Conservation (phyloP, 2,113 vertebrate species). For the Lampris incognitus region DNA sequence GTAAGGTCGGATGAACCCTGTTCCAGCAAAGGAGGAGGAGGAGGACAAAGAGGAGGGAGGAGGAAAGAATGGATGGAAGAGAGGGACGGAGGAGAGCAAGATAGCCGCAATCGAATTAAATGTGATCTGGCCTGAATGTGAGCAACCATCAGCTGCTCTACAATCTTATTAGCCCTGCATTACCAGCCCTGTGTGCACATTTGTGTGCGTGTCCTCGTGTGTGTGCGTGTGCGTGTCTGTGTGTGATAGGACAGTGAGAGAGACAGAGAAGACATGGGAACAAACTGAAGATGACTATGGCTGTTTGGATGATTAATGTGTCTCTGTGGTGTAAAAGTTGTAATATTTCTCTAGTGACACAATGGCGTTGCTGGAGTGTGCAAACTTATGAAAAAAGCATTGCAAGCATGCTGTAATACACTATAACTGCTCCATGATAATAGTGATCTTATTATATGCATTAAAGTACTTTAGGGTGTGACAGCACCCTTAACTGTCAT, state of each 20-base stretch:
- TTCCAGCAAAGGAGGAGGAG: conserved; percentile 48
- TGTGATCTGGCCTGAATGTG: conserved; percentile 92
- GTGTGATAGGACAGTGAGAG: conserved; percentile 23
- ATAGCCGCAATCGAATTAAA: conserved; percentile 94
- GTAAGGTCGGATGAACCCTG: conserved; percentile 39
- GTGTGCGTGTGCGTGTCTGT: conserved; percentile 30
- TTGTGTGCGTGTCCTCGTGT: conserved; percentile 27
- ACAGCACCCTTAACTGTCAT: too few species aligned
- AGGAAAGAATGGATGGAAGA: conserved; percentile 27
- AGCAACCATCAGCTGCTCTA: conserved; percentile 90
- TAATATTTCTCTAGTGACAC: conserved; percentile 50
- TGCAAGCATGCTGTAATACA: neutral
- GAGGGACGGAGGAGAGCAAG: conserved; percentile 58
- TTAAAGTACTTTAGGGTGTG: too few species aligned
- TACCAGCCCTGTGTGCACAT: conserved; percentile 78
- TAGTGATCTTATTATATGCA: too few species aligned
- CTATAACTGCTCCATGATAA: too few species aligned
- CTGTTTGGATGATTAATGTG: conserved; percentile 60
- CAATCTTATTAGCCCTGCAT: conserved; percentile 94
- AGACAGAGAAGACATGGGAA: conserved; percentile 10
- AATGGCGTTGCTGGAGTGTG: conserved; percentile 38
- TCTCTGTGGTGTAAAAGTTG: conserved; percentile 45
- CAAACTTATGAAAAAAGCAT: conserved; percentile 19
- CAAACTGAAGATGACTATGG: conserved; percentile 59
- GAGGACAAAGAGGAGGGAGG: conserved; percentile 52